These are phyloP conservation scores for Chymomyza amoena DNA, from an alignment of 2,888 invertebrate genomes.

Conservation along the genomic window DNA sequence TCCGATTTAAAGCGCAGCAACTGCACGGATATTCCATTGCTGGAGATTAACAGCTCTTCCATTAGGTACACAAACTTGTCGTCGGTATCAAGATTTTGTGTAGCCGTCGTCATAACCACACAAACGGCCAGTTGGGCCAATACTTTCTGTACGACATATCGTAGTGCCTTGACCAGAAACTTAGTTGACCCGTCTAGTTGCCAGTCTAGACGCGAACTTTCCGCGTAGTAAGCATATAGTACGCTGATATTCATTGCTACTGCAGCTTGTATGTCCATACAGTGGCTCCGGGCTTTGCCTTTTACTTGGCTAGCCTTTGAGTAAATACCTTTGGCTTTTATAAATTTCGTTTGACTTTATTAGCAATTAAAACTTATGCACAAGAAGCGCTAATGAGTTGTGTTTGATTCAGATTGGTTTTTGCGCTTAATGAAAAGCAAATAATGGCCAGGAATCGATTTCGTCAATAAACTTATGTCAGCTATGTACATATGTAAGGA, in stretches of 20 bases:
- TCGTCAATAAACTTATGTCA: too few species aligned
- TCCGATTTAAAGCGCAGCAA: constrained; percentile 28
- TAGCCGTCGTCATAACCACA: constrained; percentile 41
- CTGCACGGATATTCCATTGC: constrained; percentile 44
- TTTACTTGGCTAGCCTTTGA: too few species aligned
- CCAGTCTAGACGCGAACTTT: constrained; percentile 37
- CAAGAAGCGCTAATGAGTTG: too few species aligned
- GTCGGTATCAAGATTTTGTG: constrained; percentile 1
- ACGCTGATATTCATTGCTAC: constrained; percentile 5
- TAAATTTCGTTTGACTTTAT: too few species aligned
- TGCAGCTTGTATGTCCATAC: too few species aligned
- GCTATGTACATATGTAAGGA: too few species aligned
- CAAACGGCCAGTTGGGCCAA: constrained; percentile 47
- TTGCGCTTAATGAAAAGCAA: too few species aligned
- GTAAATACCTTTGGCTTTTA: too few species aligned
- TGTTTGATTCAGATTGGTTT: too few species aligned
- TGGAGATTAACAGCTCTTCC: constrained; percentile 29
- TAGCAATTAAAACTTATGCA: too few species aligned
- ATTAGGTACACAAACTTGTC: constrained; percentile 49
- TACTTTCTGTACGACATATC: constrained; percentile 43
- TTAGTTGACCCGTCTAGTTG: constrained; percentile 45
- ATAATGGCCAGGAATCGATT: too few species aligned
- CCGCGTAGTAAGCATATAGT: constrained; percentile 38
- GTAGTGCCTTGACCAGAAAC: constrained; percentile 41
- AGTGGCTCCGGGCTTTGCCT: too few species aligned